Conservation (phyloP, 2,888 invertebrate species). For the Phengaris alcon region DNA sequence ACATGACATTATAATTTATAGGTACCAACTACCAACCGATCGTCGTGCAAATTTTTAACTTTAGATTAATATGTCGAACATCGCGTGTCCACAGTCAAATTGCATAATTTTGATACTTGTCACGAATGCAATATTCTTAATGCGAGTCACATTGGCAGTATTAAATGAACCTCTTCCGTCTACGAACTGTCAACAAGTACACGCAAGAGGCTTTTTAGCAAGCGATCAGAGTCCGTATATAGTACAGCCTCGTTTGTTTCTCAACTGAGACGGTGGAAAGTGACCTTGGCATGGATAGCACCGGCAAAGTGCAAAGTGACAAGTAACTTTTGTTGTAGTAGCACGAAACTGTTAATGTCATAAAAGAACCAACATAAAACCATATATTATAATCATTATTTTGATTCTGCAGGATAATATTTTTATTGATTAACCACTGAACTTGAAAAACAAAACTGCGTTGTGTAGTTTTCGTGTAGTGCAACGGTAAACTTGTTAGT, state of each 20-base stretch:
- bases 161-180: conserved; percentile 27
- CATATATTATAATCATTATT: not conserved
- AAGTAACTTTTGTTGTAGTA: not conserved
- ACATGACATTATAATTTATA: too few relatives aligned
- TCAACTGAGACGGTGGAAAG: conserved; percentile 43
- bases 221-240: conserved; percentile 33
- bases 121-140: not conserved
- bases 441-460: too few relatives aligned
- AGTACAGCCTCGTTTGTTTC: conserved; percentile 39
- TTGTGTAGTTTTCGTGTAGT: too few relatives aligned
- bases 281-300: conserved; percentile 48
- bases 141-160: not conserved
- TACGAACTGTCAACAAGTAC: conserved; percentile 28
- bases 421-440: too few relatives aligned
- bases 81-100: not conserved
- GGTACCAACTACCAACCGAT: too few relatives aligned
- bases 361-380: not conserved
- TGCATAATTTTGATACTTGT: conserved; percentile 8
- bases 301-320: conserved; percentile 15
- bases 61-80: too few relatives aligned
- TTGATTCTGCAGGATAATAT: not conserved
- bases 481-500: too few relatives aligned
- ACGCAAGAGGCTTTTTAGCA: conserved; percentile 35
- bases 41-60: too few relatives aligned
- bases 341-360: conserved; percentile 10